phyloP scores from a whole-genome alignment of 1,140 invertebrate species.

The Brachionus calyciflorus region DNA sequence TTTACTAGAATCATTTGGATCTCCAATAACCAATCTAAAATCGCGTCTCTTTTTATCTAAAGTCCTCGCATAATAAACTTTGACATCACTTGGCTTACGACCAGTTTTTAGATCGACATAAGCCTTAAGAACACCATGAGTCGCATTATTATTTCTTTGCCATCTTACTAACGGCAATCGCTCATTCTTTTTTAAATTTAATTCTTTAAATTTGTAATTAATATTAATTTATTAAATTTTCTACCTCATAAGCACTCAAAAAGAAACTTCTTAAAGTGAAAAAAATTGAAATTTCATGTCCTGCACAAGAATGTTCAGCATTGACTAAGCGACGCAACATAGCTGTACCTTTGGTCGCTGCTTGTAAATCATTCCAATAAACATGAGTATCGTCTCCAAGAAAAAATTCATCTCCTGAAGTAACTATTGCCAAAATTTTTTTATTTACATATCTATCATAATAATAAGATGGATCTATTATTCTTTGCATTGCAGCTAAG shows the following conservation, averaged over 20 bases:
- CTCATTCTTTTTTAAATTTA: background rate
- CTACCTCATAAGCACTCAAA: slow-evolving; percentile 50
- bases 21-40: slow-evolving; percentile 52
- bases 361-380: slow-evolving; percentile 44
- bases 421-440: slow-evolving; percentile 53
- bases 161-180: slow-evolving; percentile 12
- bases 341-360: background rate
- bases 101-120: slow-evolving; percentile 49
- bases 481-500: slow-evolving; percentile 23
- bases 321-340: slow-evolving; percentile 50
- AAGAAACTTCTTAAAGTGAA: slow-evolving; percentile 52
- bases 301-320: slow-evolving; percentile 53
- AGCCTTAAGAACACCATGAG: slow-evolving; percentile 48
- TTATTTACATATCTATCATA: slow-evolving; percentile 52
- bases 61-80: slow-evolving; percentile 51
- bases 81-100: slow-evolving; percentile 49
- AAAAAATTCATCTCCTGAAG: slow-evolving; percentile 57
- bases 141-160: slow-evolving; percentile 3
- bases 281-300: slow-evolving; percentile 52
- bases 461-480: slow-evolving; percentile 50
- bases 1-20: slow-evolving; percentile 50
- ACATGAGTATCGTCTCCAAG: slow-evolving; percentile 51
- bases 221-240: slow-evolving; percentile 24
- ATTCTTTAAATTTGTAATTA: background rate
- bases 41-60: slow-evolving; percentile 51